Evolutionary conservation across 2,888 invertebrate genomes (phyloP).

Genomic region (Nesidiocoris tenuis): DNA sequence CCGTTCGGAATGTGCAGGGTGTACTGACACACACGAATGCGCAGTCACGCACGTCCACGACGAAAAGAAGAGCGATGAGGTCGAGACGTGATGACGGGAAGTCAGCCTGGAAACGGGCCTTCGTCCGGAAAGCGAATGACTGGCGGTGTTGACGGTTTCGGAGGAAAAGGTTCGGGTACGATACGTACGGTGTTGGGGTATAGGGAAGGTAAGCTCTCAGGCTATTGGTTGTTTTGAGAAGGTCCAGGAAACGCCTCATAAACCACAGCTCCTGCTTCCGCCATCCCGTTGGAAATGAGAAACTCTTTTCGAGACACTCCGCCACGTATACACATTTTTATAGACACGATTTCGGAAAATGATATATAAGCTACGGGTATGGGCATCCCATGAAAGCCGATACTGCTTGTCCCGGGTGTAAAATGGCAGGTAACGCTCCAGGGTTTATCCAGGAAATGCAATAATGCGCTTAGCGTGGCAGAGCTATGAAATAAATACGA

Average conservation of each 20-base stretch:
- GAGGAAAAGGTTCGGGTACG: background rate
- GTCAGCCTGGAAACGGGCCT: background rate
- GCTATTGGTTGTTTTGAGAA: background rate
- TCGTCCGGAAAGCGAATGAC: background rate
- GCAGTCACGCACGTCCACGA: background rate
- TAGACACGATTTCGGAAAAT: background rate
- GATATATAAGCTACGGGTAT: too few relatives aligned
- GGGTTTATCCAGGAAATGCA: too few relatives aligned
- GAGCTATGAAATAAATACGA: too few relatives aligned
- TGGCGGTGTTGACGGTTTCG: background rate
- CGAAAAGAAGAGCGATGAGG: background rate
- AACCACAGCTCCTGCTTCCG: background rate
- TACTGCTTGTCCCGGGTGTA: too few relatives aligned
- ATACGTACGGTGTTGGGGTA: background rate
- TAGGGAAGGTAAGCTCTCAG: background rate
- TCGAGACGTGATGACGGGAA: background rate
- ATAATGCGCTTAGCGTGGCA: too few relatives aligned
- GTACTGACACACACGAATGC: too few relatives aligned
- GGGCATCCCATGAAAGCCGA: too few relatives aligned
- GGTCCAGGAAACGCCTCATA: background rate
- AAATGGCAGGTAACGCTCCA: too few relatives aligned
- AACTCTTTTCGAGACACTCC: background rate
- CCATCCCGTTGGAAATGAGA: background rate
- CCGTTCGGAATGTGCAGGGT: too few relatives aligned
- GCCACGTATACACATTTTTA: background rate